These are phyloP conservation scores for Melieria picta DNA, from an alignment of 2,888 invertebrate species.

Conservation along the genomic window DNA sequence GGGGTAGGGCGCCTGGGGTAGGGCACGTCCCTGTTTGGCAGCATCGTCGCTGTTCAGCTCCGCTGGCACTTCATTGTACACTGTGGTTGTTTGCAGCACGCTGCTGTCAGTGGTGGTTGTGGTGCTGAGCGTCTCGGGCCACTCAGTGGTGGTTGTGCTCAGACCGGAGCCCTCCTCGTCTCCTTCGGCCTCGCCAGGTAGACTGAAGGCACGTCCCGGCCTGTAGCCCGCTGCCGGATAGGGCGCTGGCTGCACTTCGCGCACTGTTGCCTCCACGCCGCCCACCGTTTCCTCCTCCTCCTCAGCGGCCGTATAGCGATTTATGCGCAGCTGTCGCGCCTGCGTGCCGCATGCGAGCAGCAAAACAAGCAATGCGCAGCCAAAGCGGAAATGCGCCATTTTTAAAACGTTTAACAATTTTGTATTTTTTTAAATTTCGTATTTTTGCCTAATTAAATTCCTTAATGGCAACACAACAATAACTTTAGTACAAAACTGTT, in stretches of 20 bases:
- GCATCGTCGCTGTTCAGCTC: slow-evolving; percentile 15
- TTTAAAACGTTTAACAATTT: background rate
- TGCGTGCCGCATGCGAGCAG: slow-evolving; percentile 32
- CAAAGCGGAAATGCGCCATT: slow-evolving; percentile 7
- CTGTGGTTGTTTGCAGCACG: slow-evolving; percentile 38
- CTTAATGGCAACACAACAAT: background rate
- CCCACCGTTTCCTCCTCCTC: slow-evolving; percentile 44
- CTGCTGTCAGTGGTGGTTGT: slow-evolving; percentile 41
- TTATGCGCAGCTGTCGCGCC: slow-evolving; percentile 55
- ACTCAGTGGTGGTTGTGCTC: slow-evolving; percentile 38
- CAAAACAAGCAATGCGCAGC: slow-evolving; percentile 31
- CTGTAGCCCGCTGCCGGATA: slow-evolving; percentile 55
- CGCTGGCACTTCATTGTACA: slow-evolving; percentile 12
- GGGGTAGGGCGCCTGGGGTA: slow-evolving; percentile 51
- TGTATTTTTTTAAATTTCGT: background rate
- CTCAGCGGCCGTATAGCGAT: slow-evolving; percentile 52
- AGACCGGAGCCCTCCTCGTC: slow-evolving; percentile 10
- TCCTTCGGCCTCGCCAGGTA: slow-evolving; percentile 47
- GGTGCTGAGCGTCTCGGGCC: slow-evolving; percentile 44
- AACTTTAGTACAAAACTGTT: background rate
- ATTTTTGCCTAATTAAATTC: background rate
- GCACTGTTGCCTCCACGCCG: slow-evolving; percentile 45
- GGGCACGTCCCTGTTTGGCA: slow-evolving; percentile 38
- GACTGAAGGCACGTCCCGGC: slow-evolving; percentile 53
- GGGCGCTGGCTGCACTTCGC: slow-evolving; percentile 46